Percentiles rank a stretch among this genome's conserved stretches.
These are phyloP conservation scores for Oconnorella tubifera DNA, from an alignment of 2,888 invertebrate genomes.

Conservation along the genomic window DNA sequence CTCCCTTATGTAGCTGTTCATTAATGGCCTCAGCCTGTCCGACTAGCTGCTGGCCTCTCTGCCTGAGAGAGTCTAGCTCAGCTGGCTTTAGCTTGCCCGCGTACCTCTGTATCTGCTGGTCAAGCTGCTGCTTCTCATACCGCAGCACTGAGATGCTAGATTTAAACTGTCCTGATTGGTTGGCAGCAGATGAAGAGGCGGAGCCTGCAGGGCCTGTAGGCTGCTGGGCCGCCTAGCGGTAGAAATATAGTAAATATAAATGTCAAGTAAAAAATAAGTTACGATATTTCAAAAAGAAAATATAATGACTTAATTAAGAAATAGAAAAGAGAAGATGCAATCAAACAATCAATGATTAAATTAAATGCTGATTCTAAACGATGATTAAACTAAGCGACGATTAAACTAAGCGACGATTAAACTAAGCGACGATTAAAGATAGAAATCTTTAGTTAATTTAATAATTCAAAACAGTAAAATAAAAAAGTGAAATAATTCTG, in stretches of 20 bases:
- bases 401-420: no score
- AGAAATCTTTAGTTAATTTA: no score
- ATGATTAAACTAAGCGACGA: no score
- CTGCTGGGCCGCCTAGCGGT: not conserved
- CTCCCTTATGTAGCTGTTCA: constrained; percentile 23
- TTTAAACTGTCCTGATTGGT: no score
- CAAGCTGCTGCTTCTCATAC: constrained; percentile 51
- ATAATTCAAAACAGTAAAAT: no score
- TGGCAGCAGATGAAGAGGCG: constrained; percentile 9
- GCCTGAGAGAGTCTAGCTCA: constrained; percentile 42
- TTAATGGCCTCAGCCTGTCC: constrained; percentile 46
- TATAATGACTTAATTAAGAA: no score
- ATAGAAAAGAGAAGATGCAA: no score
- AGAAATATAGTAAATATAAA: not conserved
- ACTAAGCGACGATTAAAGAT: no score
- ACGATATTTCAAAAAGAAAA: no score
- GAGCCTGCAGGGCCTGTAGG: not conserved
- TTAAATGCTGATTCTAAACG: no score
- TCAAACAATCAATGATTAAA: no score
- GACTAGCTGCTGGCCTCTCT: constrained; percentile 46
- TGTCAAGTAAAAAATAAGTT: not conserved
- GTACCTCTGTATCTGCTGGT: constrained; percentile 49
- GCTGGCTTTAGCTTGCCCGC: constrained; percentile 44
- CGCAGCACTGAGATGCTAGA: constrained; percentile 52
- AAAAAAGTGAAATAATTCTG: no score